Evolutionary conservation across 2,113 vertebrate genomes (phyloP).

Genomic region (Genyomyrus donnyi): DNA sequence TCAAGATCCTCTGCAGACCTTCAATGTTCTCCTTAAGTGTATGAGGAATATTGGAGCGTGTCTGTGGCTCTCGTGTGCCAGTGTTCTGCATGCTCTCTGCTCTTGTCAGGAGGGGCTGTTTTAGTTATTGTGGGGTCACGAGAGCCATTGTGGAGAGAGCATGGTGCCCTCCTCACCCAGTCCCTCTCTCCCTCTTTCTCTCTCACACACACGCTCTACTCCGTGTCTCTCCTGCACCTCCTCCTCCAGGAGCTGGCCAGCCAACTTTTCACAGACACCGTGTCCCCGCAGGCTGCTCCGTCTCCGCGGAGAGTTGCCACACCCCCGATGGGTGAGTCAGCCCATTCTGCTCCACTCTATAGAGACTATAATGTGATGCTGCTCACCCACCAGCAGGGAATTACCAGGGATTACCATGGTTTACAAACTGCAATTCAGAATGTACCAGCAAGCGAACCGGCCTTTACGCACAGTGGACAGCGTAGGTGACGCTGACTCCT

Average conservation of each 20-base stretch:
- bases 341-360: not conserved
- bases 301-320: slow-evolving; percentile 35
- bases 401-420: not conserved
- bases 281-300: slow-evolving; percentile 33
- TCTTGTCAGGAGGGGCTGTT: not conserved
- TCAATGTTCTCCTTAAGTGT: not conserved
- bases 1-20: not conserved
- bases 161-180: not conserved
- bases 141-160: not conserved
- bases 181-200: not conserved
- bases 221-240: not conserved
- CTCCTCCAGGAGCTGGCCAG: slow-evolving; percentile 69
- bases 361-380: not conserved
- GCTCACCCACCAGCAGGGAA: not conserved
- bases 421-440: not conserved
- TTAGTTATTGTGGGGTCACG: not conserved
- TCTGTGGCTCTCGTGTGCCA: not conserved
- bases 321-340: slow-evolving; percentile 37
- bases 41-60: not conserved
- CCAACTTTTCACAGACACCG: slow-evolving; percentile 71
- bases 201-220: not conserved
- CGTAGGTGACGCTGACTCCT: slow-evolving; percentile 14
- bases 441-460: not conserved
- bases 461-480: not conserved
- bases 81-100: not conserved